phyloP scores from a whole-genome alignment of 2,113 vertebrate species.

The Notothenia rossii region DNA sequence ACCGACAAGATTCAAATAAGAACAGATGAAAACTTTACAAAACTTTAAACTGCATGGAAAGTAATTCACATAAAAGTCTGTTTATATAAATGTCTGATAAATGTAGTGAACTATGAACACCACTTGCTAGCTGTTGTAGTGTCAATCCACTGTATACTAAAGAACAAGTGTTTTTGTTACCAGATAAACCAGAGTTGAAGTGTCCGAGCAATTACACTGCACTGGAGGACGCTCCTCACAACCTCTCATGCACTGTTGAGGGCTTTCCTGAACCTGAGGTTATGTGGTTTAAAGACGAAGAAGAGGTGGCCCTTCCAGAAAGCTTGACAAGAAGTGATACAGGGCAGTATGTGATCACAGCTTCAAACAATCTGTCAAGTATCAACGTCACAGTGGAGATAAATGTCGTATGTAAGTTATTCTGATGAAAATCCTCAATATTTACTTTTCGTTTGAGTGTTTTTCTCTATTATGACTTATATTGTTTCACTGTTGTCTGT shows the following conservation, averaged over 20 bases:
- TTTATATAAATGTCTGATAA: too few species aligned
- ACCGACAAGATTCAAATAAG: too few species aligned
- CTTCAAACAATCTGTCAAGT: not conserved
- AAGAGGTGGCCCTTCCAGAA: conserved; percentile 41
- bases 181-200: conserved; percentile 53
- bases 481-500: not conserved
- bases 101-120: too few species aligned
- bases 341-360: conserved; percentile 61
- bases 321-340: conserved; percentile 46
- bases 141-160: not conserved
- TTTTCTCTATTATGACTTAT: not conserved
- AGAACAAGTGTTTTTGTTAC: conserved; percentile 3
- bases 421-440: not conserved
- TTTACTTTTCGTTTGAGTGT: not conserved
- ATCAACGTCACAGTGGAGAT: conserved; percentile 43
- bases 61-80: too few species aligned
- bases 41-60: too few species aligned
- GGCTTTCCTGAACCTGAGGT: conserved; percentile 40
- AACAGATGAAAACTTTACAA: too few species aligned
- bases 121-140: not conserved
- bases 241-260: conserved; percentile 25
- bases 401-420: conserved; percentile 61
- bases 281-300: conserved; percentile 55
- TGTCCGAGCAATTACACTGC: conserved; percentile 40
- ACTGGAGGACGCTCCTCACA: conserved; percentile 26